Conservation (phyloP, 2,888 invertebrate species). For the Diarsia dahlii region DNA sequence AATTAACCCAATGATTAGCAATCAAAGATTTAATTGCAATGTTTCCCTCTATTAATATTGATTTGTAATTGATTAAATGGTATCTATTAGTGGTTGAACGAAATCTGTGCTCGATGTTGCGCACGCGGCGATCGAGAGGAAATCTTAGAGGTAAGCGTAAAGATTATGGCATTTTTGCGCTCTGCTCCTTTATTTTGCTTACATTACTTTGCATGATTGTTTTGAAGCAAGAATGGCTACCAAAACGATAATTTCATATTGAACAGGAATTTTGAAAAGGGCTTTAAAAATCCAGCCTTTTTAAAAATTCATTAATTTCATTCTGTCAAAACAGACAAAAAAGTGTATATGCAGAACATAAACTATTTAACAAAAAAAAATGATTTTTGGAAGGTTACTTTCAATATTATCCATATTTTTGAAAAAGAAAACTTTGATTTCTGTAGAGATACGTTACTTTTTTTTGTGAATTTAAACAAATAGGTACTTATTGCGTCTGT, state of each 20-base stretch:
- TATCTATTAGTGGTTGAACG: slow-evolving; percentile 19
- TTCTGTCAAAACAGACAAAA: too few relatives aligned
- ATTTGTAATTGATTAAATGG: slow-evolving; percentile 45
- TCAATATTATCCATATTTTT: too few relatives aligned
- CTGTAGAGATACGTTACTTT: too few relatives aligned
- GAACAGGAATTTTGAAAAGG: too few relatives aligned
- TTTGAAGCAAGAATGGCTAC: not conserved
- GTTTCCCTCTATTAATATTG: slow-evolving; percentile 60
- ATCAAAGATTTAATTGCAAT: slow-evolving; percentile 66
- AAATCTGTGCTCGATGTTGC: slow-evolving; percentile 7
- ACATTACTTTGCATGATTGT: not conserved
- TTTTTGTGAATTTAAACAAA: too few relatives aligned
- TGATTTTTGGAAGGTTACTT: too few relatives aligned
- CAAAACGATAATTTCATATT: not conserved
- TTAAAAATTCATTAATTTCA: too few relatives aligned
- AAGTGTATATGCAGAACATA: too few relatives aligned
- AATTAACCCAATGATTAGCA: slow-evolving; percentile 60
- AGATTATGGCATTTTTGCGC: not conserved
- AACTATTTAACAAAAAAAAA: too few relatives aligned
- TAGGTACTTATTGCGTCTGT: too few relatives aligned
- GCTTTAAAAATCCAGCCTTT: too few relatives aligned
- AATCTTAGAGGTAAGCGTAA: not conserved
- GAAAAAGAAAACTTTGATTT: too few relatives aligned
- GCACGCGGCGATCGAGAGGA: slow-evolving; percentile 1
- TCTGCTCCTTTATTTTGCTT: not conserved